Base-by-base conservation (phyloP, 2,113 vertebrate genomes). In the Myiopsitta monachus region DNA sequence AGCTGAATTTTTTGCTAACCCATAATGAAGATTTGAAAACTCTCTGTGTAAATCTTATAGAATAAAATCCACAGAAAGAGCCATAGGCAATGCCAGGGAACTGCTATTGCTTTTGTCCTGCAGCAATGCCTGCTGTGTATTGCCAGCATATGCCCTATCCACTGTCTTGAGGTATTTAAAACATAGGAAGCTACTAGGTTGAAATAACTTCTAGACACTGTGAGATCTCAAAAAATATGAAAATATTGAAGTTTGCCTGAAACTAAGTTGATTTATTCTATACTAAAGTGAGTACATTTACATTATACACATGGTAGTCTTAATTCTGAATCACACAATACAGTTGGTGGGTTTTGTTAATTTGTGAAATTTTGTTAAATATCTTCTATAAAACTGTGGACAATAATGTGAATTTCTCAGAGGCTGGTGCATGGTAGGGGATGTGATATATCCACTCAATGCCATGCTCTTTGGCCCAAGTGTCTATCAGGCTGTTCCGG, bases 331-430 rank as follows among this genome's bases (percentile, higher is more conserved):
- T 51, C 27, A 79, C 51, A 59, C 24, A 59, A 30, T n/a, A 59
- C 5, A 33, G 6, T 7, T 46, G 11, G 13, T n/a, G 21, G 14
- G 33, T 23, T 59, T n/a, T 57, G 14, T 31, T 7, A 6, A 0
- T 0, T 18, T 63, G 54, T 63, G 47, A 77, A 47, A 63, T 27
- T 4, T 46, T 79, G 38, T n/a, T 51, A 44, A 28, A 51, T 39
- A 70, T 64, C 8, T 72, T 79, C 33, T 18, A 52, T 44, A 73
- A 67, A 79, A 52, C 59, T n/a, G 23, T 28, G 33, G 16, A 39
- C 17, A 49, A 52, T 73, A 64, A 57, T 33, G 49, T 59, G 38
- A 66, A 44, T n/a, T n/a, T n/a, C n/a, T n/a, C n/a, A n/a, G n/a
- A n/a, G n/a, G n/a, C n/a, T n/a, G n/a, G n/a, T n/a, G n/a, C n/a